Conservation (phyloP, 2,113 vertebrate species). For the Vireo altiloquus region DNA sequence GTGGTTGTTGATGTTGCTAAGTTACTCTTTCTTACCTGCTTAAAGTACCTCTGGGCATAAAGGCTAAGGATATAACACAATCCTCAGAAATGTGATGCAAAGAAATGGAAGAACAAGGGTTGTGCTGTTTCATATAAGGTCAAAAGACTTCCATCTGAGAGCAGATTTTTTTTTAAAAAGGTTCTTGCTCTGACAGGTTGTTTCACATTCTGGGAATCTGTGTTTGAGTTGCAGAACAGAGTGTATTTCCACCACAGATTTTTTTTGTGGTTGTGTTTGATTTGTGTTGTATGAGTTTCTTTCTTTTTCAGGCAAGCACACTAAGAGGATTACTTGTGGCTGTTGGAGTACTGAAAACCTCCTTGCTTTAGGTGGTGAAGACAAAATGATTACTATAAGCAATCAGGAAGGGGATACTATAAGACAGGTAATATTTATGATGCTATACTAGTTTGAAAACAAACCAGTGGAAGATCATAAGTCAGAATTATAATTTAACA, state of each 20-base stretch:
- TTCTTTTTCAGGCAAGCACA: conserved; percentile 89
- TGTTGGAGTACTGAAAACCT: conserved; percentile 94
- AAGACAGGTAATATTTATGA: conserved; percentile 80
- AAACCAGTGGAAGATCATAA: too few relatives aligned
- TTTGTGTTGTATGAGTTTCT: neutral
- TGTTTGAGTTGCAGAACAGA: neutral
- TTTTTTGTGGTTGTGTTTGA: neutral
- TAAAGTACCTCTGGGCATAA: neutral
- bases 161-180: neutral
- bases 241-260: neutral
- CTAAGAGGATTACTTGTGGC: conserved; percentile 92
- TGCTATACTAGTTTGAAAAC: too few relatives aligned
- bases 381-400: conserved; percentile 90
- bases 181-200: neutral
- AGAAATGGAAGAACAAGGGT: neutral
- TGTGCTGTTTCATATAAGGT: neutral
- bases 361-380: conserved; percentile 92
- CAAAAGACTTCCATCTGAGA: neutral
- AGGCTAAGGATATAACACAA: neutral
- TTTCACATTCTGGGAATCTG: neutral
- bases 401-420: conserved; percentile 96
- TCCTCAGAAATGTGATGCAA: neutral
- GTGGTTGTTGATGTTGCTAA: neutral
- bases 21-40: neutral
- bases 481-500: too few relatives aligned